phyloP scores from a whole-genome alignment of 2,113 vertebrate genomes.

The Xiphorhynchus elegans region DNA sequence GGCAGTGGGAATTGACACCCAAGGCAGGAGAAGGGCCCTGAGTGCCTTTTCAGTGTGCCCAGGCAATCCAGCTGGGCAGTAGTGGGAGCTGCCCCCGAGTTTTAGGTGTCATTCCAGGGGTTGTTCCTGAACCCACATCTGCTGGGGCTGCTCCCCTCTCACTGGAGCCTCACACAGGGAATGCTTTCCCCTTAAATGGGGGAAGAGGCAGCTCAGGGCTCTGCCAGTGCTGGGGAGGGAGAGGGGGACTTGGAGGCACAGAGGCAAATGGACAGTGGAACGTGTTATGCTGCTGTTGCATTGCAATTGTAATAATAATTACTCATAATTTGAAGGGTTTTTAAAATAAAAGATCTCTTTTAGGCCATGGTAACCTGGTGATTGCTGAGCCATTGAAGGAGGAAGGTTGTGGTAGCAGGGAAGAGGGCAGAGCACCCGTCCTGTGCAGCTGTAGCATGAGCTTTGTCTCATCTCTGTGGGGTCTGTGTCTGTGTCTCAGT shows the following conservation, averaged over 20 bases:
- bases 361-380: background rate
- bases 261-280: background rate
- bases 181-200: background rate
- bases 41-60: background rate
- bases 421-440: background rate
- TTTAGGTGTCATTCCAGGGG: background rate
- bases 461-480: accelerated
- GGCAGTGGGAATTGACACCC: background rate
- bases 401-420: accelerated
- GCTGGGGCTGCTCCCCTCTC: background rate
- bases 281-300: accelerated
- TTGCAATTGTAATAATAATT: accelerated
- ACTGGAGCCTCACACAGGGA: accelerated
- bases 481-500: background rate
- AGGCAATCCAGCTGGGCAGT: background rate
- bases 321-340: background rate
- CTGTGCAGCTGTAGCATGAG: background rate
- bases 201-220: background rate
- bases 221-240: accelerated
- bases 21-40: background rate
- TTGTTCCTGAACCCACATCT: background rate
- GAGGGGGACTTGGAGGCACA: background rate
- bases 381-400: background rate
- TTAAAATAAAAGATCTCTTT: background rate
- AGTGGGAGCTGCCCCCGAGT: background rate